Conservation (phyloP, 92 coral and sea anemone species). For the Siderastrea radians region DNA sequence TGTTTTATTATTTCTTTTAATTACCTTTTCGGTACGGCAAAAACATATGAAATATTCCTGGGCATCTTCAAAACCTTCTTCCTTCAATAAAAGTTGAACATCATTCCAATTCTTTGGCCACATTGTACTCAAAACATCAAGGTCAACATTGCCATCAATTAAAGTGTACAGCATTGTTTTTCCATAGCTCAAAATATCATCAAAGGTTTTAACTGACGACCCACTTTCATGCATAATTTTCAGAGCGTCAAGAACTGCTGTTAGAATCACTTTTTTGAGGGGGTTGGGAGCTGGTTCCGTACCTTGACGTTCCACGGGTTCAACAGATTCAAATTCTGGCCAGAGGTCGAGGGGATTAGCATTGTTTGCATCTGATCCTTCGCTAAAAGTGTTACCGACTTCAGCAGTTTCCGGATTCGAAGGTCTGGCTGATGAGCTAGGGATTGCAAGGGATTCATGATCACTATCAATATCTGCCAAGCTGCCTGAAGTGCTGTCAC, state of each 20-base stretch:
- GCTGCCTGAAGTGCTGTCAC: slow-evolving; percentile 13
- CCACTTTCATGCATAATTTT: slow-evolving; percentile 64
- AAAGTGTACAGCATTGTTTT: slow-evolving; percentile 41
- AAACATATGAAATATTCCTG: slow-evolving; percentile 64
- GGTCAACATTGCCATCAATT: slow-evolving; percentile 39
- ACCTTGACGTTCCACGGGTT: slow-evolving; percentile 22
- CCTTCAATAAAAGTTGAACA: slow-evolving; percentile 53
- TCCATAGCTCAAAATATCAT: slow-evolving; percentile 60
- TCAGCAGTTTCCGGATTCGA: slow-evolving; percentile 22
- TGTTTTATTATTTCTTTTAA: slow-evolving; percentile 58
- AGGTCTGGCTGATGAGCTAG: slow-evolving; percentile 16
- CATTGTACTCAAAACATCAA: slow-evolving; percentile 53
- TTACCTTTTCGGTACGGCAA: slow-evolving; percentile 40
- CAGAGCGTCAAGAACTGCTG: slow-evolving; percentile 66
- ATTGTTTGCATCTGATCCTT: slow-evolving; percentile 34
- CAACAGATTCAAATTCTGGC: slow-evolving; percentile 8
- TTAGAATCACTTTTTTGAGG: slow-evolving; percentile 63
- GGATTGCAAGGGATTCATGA: slow-evolving; percentile 2
- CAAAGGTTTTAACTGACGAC: slow-evolving; percentile 70
- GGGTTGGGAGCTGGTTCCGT: slow-evolving; percentile 46
- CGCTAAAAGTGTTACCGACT: slow-evolving; percentile 12
- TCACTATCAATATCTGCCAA: not conserved
- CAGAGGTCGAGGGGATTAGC: slow-evolving; percentile 10
- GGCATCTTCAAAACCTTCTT: slow-evolving; percentile 76
- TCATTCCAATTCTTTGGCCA: slow-evolving; percentile 71